A percentile compares a stretch with the other conserved stretches of the same genome.
phyloP scores from a whole-genome alignment of 2,797 vertebrate genomes.

The Gymnothorax reevesii region DNA sequence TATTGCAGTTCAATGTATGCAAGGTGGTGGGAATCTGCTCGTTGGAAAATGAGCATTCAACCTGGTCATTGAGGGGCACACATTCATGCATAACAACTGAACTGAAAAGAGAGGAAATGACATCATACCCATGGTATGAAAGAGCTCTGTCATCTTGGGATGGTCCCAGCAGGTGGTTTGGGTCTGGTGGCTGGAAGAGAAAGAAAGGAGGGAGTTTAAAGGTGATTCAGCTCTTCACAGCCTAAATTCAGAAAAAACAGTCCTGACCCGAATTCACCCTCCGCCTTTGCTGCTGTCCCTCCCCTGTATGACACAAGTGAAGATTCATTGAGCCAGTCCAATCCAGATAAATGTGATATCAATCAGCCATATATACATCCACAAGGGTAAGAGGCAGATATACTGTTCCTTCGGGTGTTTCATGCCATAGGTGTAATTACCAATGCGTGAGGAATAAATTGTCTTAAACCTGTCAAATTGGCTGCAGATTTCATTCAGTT shows the following conservation, averaged over 20 bases:
- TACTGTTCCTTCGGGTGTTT: not conserved
- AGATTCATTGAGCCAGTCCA: not conserved
- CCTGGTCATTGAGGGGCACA: too few species aligned
- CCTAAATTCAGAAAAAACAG: not conserved
- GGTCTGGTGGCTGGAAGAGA: conserved; percentile 84
- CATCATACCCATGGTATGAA: conserved; percentile 89
- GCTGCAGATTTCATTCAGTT: not conserved
- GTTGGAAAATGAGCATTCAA: not conserved
- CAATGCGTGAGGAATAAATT: not conserved
- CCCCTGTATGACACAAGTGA: too few species aligned
- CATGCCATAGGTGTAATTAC: conserved; percentile 1
- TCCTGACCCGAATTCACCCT: not conserved
- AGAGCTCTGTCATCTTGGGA: conserved; percentile 97
- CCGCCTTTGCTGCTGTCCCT: not conserved
- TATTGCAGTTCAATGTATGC: not conserved
- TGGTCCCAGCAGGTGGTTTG: conserved; percentile 98
- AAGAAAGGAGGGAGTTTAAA: conserved; percentile 23
- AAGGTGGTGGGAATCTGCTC: not conserved
- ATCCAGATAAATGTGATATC: not conserved
- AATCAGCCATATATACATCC: not conserved
- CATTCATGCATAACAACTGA: not conserved
- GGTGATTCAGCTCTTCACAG: not conserved
- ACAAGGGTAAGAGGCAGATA: not conserved
- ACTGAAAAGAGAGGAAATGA: not conserved
- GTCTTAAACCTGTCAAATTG: conserved; percentile 23